Evolutionary conservation across 2,113 vertebrate genomes (phyloP).

Genomic region (Psilopogon haemacephalus): DNA sequence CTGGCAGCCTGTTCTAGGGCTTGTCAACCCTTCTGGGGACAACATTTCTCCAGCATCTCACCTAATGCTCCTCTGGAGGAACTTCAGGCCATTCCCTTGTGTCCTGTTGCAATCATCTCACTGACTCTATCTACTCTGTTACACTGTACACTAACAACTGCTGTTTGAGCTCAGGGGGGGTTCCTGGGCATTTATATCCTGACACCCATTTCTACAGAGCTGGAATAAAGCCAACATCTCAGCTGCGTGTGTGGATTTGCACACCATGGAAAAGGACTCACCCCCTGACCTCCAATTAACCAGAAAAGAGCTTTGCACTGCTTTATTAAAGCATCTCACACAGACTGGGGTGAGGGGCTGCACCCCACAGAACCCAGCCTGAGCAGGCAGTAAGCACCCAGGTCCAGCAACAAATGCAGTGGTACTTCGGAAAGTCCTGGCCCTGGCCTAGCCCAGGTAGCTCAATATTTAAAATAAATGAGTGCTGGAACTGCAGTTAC

Average conservation of each 20-base stretch:
- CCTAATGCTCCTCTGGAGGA: too few species aligned
- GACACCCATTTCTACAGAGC: not conserved
- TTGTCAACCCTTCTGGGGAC: too few species aligned
- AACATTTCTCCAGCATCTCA: too few species aligned
- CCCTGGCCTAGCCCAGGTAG: fast-evolving
- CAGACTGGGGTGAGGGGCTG: not conserved
- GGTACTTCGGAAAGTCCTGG: too few species aligned
- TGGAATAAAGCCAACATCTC: not conserved
- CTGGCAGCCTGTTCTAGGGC: too few species aligned
- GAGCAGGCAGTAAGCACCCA: not conserved
- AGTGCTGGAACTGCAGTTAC: not conserved
- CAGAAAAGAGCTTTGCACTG: fast-evolving
- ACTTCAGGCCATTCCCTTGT: too few species aligned
- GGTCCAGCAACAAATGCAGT: too few species aligned
- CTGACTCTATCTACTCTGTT: too few species aligned
- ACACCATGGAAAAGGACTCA: not conserved
- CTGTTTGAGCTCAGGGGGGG: not conserved
- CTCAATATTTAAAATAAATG: not conserved
- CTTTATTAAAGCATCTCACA: not conserved
- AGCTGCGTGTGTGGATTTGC: not conserved
- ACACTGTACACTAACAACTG: not conserved
- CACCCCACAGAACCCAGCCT: not conserved
- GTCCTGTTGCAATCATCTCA: not conserved
- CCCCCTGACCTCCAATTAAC: not conserved
- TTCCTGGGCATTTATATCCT: not conserved